Percentiles rank a stretch among this genome's conserved stretches.
Conservation (phyloP, 2,113 vertebrate genomes). For the Clarias gariepinus region DNA sequence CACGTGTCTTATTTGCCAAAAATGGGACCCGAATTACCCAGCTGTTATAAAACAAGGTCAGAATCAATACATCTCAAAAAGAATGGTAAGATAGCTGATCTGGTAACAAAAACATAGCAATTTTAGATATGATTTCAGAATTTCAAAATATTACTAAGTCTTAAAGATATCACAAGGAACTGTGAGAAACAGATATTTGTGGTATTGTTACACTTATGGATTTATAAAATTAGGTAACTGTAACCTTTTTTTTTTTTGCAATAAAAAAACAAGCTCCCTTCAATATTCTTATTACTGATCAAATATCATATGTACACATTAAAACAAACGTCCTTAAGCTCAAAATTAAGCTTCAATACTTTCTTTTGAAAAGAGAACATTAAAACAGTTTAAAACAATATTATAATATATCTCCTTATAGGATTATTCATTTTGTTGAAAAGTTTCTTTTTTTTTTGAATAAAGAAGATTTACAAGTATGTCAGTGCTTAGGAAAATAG, state of each 20-base stretch:
- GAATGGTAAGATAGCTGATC: slow-evolving; percentile 10
- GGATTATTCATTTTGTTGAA: background rate
- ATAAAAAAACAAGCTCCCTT: background rate
- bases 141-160: background rate
- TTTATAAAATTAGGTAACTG: background rate
- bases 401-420: background rate
- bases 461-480: slow-evolving; percentile 20
- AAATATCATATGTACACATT: background rate
- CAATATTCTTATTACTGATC: background rate
- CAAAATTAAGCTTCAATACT: background rate
- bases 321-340: background rate
- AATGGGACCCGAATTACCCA: slow-evolving; percentile 16
- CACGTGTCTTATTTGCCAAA: slow-evolving; percentile 31
- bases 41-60: background rate
- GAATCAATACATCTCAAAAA: slow-evolving; percentile 8
- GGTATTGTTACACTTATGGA: background rate
- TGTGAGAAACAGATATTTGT: slow-evolving; percentile 1
- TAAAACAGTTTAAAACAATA: background rate
- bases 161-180: background rate
- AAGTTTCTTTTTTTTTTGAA: slow-evolving; percentile 10
- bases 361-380: slow-evolving; percentile 1
- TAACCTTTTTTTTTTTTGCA: background rate
- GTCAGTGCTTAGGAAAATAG: slow-evolving; percentile 32
- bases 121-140: background rate
- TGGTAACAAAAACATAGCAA: background rate